phyloP scores from a whole-genome alignment of 2,113 vertebrate genomes.

The Stictonetta naevosa region DNA sequence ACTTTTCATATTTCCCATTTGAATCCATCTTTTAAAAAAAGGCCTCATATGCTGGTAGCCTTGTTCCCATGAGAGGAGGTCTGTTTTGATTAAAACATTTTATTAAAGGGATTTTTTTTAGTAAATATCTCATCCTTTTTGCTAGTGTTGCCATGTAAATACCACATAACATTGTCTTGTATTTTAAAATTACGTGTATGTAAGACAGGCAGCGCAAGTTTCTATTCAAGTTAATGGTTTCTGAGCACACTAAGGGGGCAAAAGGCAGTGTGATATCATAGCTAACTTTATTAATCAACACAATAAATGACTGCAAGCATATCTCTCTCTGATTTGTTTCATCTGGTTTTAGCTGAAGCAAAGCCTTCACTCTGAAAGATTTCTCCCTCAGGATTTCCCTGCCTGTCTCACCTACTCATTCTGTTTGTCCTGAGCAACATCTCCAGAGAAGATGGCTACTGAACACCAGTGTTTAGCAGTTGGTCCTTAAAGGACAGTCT shows the following conservation, averaged over 20 bases:
- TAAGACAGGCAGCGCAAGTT: not conserved
- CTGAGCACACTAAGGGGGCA: not conserved
- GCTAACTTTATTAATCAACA: not conserved
- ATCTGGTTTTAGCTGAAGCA: not conserved
- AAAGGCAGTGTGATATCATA: not conserved
- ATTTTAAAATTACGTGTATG: not conserved
- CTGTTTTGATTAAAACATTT: not conserved
- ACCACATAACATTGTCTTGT: rapidly evolving
- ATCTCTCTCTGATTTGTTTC: not conserved
- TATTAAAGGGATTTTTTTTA: not conserved
- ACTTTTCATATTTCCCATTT: not conserved
- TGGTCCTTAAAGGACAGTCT: not conserved
- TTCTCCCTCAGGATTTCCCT: not conserved
- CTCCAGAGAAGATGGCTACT: not conserved
- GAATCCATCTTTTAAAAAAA: not conserved
- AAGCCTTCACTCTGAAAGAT: not conserved
- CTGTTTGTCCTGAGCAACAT: not conserved
- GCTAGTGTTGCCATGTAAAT: not conserved
- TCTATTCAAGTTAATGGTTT: not conserved
- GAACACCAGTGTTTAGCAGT: not conserved
- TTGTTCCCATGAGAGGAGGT: not conserved
- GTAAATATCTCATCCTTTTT: not conserved
- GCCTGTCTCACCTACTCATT: not conserved
- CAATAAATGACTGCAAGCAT: not conserved
- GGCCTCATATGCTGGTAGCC: not conserved